These are phyloP conservation scores for Psix sp. DNA, from an alignment of 1,140 invertebrate species.

Conservation along the genomic window DNA sequence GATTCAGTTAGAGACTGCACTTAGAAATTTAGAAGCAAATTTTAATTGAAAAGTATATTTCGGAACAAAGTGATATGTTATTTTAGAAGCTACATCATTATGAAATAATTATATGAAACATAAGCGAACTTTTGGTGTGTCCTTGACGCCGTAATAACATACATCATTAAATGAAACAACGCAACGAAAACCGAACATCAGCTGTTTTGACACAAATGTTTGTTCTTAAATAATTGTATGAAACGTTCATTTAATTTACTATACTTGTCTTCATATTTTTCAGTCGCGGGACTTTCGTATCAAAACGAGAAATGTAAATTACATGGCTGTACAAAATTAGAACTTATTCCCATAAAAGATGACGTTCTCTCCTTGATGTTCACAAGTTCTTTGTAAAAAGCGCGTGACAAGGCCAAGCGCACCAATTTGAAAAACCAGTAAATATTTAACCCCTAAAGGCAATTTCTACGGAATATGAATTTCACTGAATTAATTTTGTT, in stretches of 20 bases:
- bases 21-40: no score
- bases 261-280: no score
- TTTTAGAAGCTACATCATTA: conserved; percentile 6
- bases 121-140: not conserved
- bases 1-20: no score
- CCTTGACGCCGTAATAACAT: conserved; percentile 18
- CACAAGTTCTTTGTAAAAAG: conserved; percentile 33
- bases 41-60: no score
- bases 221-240: no score
- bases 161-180: conserved; percentile 37
- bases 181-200: conserved; percentile 10
- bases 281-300: no score
- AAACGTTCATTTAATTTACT: no score
- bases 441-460: conserved; percentile 58
- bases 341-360: conserved; percentile 57
- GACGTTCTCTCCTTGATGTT: conserved; percentile 41
- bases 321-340: conserved; percentile 51
- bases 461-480: conserved; percentile 57
- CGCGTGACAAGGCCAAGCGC: conserved; percentile 47
- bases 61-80: no score
- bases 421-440: conserved; percentile 57
- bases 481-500: conserved; percentile 58
- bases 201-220: no score
- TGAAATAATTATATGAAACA: conserved; percentile 12
- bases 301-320: no score